Conservation (phyloP, 2,888 invertebrate genomes). For the Dolichomitus sp. region DNA sequence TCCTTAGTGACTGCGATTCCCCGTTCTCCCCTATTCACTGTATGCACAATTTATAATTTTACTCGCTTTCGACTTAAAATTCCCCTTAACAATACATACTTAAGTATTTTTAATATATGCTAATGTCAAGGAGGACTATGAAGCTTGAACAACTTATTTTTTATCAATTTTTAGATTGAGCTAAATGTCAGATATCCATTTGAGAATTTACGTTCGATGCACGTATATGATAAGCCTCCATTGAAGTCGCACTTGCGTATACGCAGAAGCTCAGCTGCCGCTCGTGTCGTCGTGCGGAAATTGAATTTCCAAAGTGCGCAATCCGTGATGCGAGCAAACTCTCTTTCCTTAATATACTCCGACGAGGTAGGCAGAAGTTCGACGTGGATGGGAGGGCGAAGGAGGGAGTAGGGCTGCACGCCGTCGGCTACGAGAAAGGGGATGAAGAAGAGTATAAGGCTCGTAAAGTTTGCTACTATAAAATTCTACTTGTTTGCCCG, state of each 20-base stretch:
- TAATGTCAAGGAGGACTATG: no score
- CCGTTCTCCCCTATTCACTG: no score
- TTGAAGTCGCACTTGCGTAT: background rate
- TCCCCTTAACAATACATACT: no score
- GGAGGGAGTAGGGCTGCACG: constrained; percentile 29
- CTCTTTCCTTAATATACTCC: constrained; percentile 60
- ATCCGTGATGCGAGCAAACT: constrained; percentile 64
- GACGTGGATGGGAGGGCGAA: constrained; percentile 29
- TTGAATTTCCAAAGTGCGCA: constrained; percentile 66
- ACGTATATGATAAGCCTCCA: background rate
- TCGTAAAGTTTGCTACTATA: constrained; percentile 76
- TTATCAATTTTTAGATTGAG: background rate
- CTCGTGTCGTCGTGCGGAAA: constrained; percentile 56
- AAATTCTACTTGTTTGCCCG: constrained; percentile 77
- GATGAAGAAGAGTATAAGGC: constrained; percentile 58
- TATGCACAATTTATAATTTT: no score
- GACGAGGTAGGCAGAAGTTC: constrained; percentile 48
- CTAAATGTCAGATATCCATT: background rate
- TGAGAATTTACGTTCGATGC: background rate
- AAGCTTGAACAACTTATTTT: background rate
- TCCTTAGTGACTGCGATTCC: no score
- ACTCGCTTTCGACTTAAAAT: no score
- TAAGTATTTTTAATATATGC: no score
- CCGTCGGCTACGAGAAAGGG: constrained; percentile 17
- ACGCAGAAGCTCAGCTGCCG: constrained; percentile 1